Evolutionary conservation across 1,140 invertebrate species (phyloP), one percentile per base, ranked within the genome.

Genomic region (Melanaphis sacchari): DNA sequence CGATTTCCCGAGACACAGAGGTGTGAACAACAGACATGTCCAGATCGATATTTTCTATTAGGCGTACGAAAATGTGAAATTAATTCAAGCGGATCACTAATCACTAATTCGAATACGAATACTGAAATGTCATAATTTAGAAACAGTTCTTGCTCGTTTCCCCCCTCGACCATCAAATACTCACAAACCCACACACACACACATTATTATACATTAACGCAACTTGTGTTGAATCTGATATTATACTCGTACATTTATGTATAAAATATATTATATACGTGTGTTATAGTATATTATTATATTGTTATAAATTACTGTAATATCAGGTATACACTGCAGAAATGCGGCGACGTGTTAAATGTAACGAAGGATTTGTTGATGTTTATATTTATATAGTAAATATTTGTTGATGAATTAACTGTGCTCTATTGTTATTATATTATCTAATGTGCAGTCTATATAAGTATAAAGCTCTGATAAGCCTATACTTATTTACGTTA

Each of bases 11-110:
- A 52, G 87, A 38, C n/a, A 24, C 87, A 11, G n/a, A 52, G 46
- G 43, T 36, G 85, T n/a, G 43, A 36, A 89, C 41, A 89, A 49
- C 46, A 89, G 46, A n/a, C 24, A 38, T 38, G 46, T 38, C 21
- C 87, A 36, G 46, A 89, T 89, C 88, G 88, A 89, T 89, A 40
- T 89, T 89, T 54, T 89, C 49, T 89, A 89, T 89, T 89, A 54
- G 26, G 59, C 59, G 49, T 40, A 43, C 49, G 49, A 38, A 89
- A 89, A 89, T 52, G 46, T 36, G 88, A 89, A 54, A 89, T 89
- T 89, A 52, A 89, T 89, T 38, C 36, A 36, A 89, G 46, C 46
- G 46, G 24, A 89, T 89, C 36, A 31, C 49, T 89, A 89, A 89
- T 89, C 36, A 31, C 49, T 89, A 89, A 89, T 52, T 52, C 43